Evolutionary conservation across 2,797 vertebrate species (phyloP), one percentile per base, ranked within the genome.

Genomic region (Silurus aristotelis): DNA sequence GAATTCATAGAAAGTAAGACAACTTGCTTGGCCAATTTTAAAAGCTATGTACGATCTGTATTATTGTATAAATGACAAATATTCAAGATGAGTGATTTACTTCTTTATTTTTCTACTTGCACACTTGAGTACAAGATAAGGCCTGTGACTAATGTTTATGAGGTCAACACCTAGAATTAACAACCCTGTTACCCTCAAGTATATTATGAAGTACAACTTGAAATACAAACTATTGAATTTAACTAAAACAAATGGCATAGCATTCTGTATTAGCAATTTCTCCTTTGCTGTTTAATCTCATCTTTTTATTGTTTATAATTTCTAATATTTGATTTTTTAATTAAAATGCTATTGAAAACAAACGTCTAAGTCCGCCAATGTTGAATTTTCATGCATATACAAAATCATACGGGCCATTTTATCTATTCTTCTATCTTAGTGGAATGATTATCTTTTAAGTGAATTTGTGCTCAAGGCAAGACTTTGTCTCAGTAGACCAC

Each of bases 91-190:
- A 73, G 68, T 73, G 46, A 86, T 73, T 64, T 48, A 83, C 81
- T 85, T 52, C 56, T 89, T 86, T 89, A 89, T 88, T 87, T 89
- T 90, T 89, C 75, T 88, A 88, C 52, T 79, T 88, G 72, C 81
- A 80, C 80, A 89, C 48, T 76, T 63, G 17, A 86, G 43, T 56
- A 46, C 22, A 70, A 82, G 48, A 5, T 38, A 58, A 58, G 25
- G 72, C 60, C 72, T 70, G 77, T 80, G 81, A 20, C 76, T 52
- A 38, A 73, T 83, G 78, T 25, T 80, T 75, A 55, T 89, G 61
- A 84, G 31, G 67, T 38, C 38, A 63, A 22, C 19, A 60, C n/a
- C 22, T 15, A 58, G 83, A 84, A 80, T 82, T 82, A 77, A 84
- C 38, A 80, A 64, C 6, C 80, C n/a, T 79, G 20, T n/a, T 72